phyloP scores from a whole-genome alignment of 2,113 vertebrate genomes.

The Ginglymostoma cirratum region DNA sequence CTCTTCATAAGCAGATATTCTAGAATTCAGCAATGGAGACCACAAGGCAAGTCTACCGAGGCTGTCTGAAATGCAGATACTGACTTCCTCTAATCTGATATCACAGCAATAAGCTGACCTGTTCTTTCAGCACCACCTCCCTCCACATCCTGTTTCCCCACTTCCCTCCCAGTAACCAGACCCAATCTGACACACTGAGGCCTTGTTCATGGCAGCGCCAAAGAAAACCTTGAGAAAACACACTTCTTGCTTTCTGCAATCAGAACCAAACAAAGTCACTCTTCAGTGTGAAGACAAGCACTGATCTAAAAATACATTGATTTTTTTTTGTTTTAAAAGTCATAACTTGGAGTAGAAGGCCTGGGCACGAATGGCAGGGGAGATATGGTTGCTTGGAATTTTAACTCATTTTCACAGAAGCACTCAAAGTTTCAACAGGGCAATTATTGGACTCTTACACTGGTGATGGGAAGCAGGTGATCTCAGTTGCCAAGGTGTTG shows the following conservation, averaged over 20 bases:
- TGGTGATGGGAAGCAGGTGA: background rate
- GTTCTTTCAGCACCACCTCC: background rate
- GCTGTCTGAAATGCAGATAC: background rate
- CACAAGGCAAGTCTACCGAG: background rate
- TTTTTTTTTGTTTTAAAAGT: background rate
- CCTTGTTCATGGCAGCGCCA: background rate
- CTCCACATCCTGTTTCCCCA: background rate
- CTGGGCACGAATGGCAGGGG: too few species aligned
- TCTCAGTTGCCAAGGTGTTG: background rate
- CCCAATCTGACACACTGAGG: background rate
- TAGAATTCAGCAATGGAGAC: background rate
- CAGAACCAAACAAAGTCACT: background rate
- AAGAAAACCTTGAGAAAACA: background rate
- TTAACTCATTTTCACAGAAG: background rate
- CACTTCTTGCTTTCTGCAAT: background rate
- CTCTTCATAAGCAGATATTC: background rate
- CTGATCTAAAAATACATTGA: background rate
- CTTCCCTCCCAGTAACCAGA: background rate
- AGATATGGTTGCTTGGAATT: background rate
- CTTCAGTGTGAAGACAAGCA: background rate
- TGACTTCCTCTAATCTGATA: background rate
- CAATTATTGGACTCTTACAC: background rate
- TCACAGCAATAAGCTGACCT: background rate
- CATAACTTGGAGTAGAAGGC: too few species aligned
- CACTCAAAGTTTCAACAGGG: background rate